Evolutionary conservation across 2,888 invertebrate genomes (phyloP), one percentile per base, ranked within the genome.

Genomic region (Vesta saturnalis): DNA sequence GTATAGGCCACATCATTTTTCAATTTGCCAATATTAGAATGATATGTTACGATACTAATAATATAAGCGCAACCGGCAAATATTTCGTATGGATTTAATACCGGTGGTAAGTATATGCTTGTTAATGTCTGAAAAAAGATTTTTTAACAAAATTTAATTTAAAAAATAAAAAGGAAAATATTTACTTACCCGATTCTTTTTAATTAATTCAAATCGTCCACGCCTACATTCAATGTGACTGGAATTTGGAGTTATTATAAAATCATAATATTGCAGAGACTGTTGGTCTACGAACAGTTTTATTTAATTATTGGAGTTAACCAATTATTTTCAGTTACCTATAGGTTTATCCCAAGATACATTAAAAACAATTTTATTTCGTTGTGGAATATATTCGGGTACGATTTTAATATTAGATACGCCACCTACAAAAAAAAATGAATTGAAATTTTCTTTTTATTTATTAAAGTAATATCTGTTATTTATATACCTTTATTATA

Each of bases 331-430:
- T 19, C 21, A 5, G 46, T 61, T 35, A 67, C 67, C 57, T 61
- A 21, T 23, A 0, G 60, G 61, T 43, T 30, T 46, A 30, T 39
- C 54, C 67, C 67, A 67, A 1, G 67, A 56, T 3, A 67, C 52
- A 23, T 67, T 57, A 5, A 67, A 39, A 3, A 67, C 18, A 16
- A 67, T 58, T 49, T 67, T 61, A 46, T 67, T 60, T 8, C 57
- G 47, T 10, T 47, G 23, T 1, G 52, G 12, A 23, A 22, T 39
- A 39, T 67, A 67, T 30, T 56, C 23, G 3, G 67, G 56, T 16
- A 16, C 19, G 6, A 67, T 43, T 21, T 19, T 18, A 23, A 67
- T 35, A 23, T 67, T 56, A 8, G 16, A 52, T n/a, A 57, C 22
- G 3, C 22, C 30, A 10, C 22, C 60, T 59, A n/a, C 12, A 56